Conservation (phyloP, 2,797 vertebrate genomes). For the Cirrhinus mrigala region DNA sequence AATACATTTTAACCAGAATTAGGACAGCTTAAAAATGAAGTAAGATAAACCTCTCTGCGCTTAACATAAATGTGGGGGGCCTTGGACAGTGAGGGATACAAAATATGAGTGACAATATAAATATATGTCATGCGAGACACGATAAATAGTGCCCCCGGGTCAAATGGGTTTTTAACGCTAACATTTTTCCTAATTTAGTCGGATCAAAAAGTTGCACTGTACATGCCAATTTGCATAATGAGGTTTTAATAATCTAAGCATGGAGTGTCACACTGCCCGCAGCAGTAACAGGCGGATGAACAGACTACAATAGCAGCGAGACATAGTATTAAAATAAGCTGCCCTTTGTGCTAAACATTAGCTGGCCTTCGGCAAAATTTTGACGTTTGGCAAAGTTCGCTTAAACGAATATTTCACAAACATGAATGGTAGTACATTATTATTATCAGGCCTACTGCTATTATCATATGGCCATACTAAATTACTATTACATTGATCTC, state of each 20-base stretch:
- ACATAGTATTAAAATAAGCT: slow-evolving; percentile 68
- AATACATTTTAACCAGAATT: neutral
- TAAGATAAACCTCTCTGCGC: neutral
- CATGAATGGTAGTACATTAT: neutral
- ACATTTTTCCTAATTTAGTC: slow-evolving; percentile 75
- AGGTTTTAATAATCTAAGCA: slow-evolving; percentile 79
- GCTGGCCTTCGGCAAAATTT: slow-evolving; percentile 43
- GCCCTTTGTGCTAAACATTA: slow-evolving; percentile 69
- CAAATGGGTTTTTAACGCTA: slow-evolving; percentile 65
- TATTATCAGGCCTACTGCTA: neutral
- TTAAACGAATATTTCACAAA: slow-evolving; percentile 15
- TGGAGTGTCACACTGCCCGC: slow-evolving; percentile 64
- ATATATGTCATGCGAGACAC: slow-evolving; percentile 63
- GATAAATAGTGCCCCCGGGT: slow-evolving; percentile 64
- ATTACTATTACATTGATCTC: too few relatives aligned
- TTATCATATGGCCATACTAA: neutral
- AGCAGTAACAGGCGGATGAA: slow-evolving; percentile 70
- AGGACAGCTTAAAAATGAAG: neutral
- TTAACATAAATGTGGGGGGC: slow-evolving; percentile 19
- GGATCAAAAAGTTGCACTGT: slow-evolving; percentile 76
- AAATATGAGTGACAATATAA: slow-evolving; percentile 70
- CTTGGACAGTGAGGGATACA: slow-evolving; percentile 62
- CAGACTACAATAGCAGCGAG: slow-evolving; percentile 74
- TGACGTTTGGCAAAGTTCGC: neutral
- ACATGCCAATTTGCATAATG: slow-evolving; percentile 81